phyloP scores from a whole-genome alignment of 2,113 vertebrate genomes.

The Prietella phreatophila region DNA sequence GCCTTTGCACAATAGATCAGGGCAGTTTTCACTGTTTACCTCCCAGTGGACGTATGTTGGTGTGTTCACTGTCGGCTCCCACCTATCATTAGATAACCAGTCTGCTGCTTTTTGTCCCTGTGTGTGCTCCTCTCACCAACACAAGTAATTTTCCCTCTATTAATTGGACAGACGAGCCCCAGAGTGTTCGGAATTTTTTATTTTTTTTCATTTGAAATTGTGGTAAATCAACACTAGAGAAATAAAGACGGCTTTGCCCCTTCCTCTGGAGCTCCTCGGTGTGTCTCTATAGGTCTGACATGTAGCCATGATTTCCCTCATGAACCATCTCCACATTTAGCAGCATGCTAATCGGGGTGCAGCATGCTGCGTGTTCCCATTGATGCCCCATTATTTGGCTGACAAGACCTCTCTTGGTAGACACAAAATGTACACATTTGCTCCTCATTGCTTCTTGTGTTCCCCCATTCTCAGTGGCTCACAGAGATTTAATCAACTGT shows the following conservation, averaged over 20 bases:
- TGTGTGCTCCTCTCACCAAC: slow-evolving; percentile 14
- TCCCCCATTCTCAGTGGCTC: slow-evolving; percentile 66
- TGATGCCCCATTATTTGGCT: slow-evolving; percentile 45
- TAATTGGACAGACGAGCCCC: slow-evolving; percentile 47
- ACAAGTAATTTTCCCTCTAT: slow-evolving; percentile 32
- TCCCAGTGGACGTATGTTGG: slow-evolving; percentile 67
- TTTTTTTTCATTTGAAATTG: slow-evolving; percentile 39
- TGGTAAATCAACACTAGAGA: slow-evolving; percentile 41
- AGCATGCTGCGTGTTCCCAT: slow-evolving; percentile 38
- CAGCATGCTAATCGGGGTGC: slow-evolving; percentile 49
- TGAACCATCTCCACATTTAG: slow-evolving; percentile 45
- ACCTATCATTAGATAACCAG: slow-evolving; percentile 72
- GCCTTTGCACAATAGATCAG: slow-evolving; percentile 69
- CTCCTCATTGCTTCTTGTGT: slow-evolving; percentile 40
- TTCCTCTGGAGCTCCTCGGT: slow-evolving; percentile 8
- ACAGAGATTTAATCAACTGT: slow-evolving; percentile 3
- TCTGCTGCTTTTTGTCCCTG: slow-evolving; percentile 31
- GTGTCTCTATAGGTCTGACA: slow-evolving; percentile 25
- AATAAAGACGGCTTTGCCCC: slow-evolving; percentile 5
- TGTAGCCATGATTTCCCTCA: slow-evolving; percentile 37
- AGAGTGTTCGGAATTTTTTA: slow-evolving; percentile 22
- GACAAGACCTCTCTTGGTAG: slow-evolving; percentile 47
- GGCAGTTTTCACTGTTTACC: slow-evolving; percentile 68
- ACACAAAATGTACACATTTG: slow-evolving; percentile 40
- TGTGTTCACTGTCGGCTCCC: slow-evolving; percentile 69